Percentiles rank a stretch among this genome's conserved stretches.
These are phyloP conservation scores for Alethe diademata DNA, from an alignment of 2,113 vertebrate genomes.

Conservation along the genomic window DNA sequence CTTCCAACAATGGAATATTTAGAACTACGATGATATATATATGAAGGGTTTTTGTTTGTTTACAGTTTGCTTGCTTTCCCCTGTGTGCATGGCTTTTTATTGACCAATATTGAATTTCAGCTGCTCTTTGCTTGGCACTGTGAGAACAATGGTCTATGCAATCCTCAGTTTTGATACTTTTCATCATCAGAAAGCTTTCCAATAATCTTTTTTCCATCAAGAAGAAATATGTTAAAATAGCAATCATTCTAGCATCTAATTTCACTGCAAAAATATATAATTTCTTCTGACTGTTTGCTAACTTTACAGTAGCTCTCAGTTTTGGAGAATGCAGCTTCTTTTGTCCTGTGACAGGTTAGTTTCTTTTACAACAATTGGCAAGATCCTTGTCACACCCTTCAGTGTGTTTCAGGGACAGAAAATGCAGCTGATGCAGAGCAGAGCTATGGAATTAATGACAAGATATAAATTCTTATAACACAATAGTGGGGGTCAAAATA, in stretches of 20 bases:
- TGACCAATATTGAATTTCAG: background rate
- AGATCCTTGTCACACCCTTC: background rate
- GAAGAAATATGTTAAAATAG: background rate
- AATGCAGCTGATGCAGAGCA: background rate
- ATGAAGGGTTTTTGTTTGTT: background rate
- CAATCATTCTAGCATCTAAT: background rate
- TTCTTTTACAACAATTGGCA: background rate
- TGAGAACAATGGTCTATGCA: background rate
- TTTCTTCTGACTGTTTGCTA: background rate
- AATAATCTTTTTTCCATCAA: background rate
- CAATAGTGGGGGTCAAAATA: background rate
- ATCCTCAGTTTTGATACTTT: background rate
- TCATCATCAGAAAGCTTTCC: background rate
- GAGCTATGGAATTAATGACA: background rate
- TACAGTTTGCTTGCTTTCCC: background rate
- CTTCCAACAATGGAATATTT: background rate
- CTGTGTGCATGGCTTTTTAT: background rate
- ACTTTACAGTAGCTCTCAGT: background rate
- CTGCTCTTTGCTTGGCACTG: background rate
- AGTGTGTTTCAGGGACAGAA: background rate
- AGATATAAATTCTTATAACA: background rate
- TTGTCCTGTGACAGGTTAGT: background rate
- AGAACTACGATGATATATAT: background rate
- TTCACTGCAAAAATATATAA: background rate
- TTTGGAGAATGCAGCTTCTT: background rate